These are phyloP conservation scores for Diadophis punctatus DNA, from an alignment of 2,113 vertebrate species.

Conservation along the genomic window DNA sequence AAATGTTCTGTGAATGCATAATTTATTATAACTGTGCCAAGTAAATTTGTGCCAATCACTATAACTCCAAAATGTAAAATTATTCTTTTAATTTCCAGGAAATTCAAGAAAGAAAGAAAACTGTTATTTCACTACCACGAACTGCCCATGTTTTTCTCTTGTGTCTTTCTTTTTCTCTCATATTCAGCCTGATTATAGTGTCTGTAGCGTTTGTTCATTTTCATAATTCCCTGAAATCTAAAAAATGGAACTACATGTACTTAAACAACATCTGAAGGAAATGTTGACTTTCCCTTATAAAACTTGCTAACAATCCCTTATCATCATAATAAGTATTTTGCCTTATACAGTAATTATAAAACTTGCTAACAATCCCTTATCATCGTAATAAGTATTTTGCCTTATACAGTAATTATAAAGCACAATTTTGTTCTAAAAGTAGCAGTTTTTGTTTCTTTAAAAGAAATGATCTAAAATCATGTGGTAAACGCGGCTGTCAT, in stretches of 20 bases:
- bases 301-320: neutral
- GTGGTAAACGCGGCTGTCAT: neutral
- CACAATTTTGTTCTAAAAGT: neutral
- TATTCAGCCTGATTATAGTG: conserved; percentile 18
- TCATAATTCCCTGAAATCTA: conserved; percentile 1
- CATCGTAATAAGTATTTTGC: neutral
- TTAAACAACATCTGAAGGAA: conserved; percentile 36
- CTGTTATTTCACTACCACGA: neutral
- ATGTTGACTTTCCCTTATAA: neutral
- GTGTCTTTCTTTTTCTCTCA: conserved; percentile 31
- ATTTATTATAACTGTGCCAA: neutral
- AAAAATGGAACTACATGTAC: neutral
- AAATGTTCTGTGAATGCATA: neutral
- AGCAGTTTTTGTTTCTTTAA: rapidly evolving
- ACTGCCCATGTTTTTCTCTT: conserved; percentile 22
- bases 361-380: neutral
- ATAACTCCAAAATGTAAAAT: neutral
- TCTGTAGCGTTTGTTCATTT: conserved; percentile 34
- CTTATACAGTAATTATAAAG: neutral
- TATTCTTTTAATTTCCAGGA: conserved; percentile 32
- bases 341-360: neutral
- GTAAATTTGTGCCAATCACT: conserved; percentile 1
- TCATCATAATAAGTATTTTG: neutral
- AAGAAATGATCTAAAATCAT: neutral
- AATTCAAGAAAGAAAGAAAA: conserved; percentile 22